phyloP scores from a whole-genome alignment of 2,113 vertebrate species.

The Thunnus maccoyii region DNA sequence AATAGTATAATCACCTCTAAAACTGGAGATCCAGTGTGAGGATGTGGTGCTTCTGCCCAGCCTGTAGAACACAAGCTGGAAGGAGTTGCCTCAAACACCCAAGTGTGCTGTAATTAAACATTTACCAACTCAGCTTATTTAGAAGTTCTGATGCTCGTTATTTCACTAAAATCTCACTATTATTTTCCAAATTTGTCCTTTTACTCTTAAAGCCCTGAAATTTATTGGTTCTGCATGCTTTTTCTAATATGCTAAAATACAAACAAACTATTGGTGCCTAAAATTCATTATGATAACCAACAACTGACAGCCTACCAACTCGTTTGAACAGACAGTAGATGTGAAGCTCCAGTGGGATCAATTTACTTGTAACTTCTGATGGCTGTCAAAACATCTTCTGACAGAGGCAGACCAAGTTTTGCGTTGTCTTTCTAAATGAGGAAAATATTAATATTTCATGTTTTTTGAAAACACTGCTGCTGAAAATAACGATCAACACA shows the following conservation, averaged over 20 bases:
- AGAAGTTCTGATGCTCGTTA: constrained; percentile 27
- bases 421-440: constrained; percentile 46
- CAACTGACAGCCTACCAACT: constrained; percentile 25
- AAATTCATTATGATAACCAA: constrained; percentile 42
- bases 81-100: constrained; percentile 41
- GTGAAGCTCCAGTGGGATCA: constrained; percentile 48
- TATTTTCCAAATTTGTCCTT: constrained; percentile 1
- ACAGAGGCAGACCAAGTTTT: constrained; percentile 22
- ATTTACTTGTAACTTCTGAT: constrained; percentile 38
- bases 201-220: background rate
- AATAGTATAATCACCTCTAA: constrained; percentile 38
- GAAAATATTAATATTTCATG: constrained; percentile 56
- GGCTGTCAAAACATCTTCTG: constrained; percentile 52
- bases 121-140: constrained; percentile 49
- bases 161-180: constrained; percentile 8
- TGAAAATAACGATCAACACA: constrained; percentile 42
- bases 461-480: constrained; percentile 21
- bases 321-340: constrained; percentile 18
- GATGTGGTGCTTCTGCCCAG: constrained; percentile 19
- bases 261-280: background rate
- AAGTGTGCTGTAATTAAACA: constrained; percentile 49
- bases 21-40: constrained; percentile 18
- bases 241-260: constrained; percentile 21
- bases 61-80: constrained; percentile 20
- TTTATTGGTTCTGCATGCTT: background rate